These are phyloP conservation scores for Caenorhabditis briggsae DNA, from an alignment of 1,140 invertebrate species.

Conservation along the genomic window DNA sequence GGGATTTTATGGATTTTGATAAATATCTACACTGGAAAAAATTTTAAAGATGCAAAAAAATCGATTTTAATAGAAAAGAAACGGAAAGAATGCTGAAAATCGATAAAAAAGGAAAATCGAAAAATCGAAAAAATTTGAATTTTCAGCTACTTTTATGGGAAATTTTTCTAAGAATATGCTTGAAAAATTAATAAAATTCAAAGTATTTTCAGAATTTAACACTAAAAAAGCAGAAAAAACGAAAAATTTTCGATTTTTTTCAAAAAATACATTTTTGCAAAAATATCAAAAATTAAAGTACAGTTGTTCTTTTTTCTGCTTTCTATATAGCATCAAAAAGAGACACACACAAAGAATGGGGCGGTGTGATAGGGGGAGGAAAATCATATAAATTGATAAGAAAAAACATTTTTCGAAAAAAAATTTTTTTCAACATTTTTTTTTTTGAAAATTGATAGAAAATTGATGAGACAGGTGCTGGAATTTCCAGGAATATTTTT, in stretches of 20 bases:
- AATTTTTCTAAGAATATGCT: background rate
- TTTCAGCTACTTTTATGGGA: background rate
- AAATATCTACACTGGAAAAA: background rate
- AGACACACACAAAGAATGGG: background rate
- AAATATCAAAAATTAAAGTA: slow-evolving; percentile 33
- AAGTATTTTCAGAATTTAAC: background rate
- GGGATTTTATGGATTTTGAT: too few species aligned
- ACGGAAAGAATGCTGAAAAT: background rate
- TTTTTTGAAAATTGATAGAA: too few species aligned
- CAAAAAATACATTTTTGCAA: too few species aligned
- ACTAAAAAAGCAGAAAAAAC: background rate
- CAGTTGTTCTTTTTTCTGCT: background rate
- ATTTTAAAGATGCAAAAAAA: background rate
- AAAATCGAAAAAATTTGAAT: background rate
- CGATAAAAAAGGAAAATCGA: background rate
- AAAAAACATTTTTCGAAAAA: too few species aligned
- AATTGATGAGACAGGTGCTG: too few species aligned
- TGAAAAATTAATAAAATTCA: background rate
- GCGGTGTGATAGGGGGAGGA: too few species aligned
- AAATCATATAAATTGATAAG: too few species aligned
- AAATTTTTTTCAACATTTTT: too few species aligned
- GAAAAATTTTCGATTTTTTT: background rate
- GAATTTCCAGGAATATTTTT: too few species aligned
- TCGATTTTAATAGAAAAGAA: background rate
- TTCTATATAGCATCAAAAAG: background rate